Conservation (phyloP, 1,140 invertebrate genomes). For the Anastatus disparis region DNA sequence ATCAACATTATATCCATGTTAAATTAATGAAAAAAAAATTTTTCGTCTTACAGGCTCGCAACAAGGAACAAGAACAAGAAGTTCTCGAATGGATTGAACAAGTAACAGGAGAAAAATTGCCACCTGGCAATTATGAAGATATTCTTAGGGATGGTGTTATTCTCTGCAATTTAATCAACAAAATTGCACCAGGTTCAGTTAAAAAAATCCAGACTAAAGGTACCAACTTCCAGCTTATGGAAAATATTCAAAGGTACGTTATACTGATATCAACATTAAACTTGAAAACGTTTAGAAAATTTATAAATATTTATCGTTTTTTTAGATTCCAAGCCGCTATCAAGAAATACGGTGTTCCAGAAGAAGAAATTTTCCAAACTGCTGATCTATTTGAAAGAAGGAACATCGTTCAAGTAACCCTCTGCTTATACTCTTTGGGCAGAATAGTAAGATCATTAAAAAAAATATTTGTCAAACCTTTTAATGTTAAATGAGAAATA, state of each 20-base stretch:
- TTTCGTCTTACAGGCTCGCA: constrained; percentile 76
- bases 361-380: constrained; percentile 98
- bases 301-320: not conserved
- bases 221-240: constrained; percentile 98
- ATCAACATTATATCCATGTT: too few relatives aligned
- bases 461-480: too few relatives aligned
- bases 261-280: not conserved
- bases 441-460: constrained; percentile 80
- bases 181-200: constrained; percentile 91
- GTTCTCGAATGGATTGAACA: constrained; percentile 90
- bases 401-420: constrained; percentile 95
- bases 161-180: constrained; percentile 95
- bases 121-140: constrained; percentile 87
- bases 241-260: constrained; percentile 89
- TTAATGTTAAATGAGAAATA: too few relatives aligned
- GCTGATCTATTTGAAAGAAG: constrained; percentile 96
- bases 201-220: constrained; percentile 96
- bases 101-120: constrained; percentile 88
- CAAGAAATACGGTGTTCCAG: constrained; percentile 93
- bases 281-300: not conserved
- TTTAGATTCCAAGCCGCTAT: constrained; percentile 89
- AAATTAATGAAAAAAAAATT: constrained; percentile 15
- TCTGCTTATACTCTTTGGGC: constrained; percentile 88
- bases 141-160: constrained; percentile 91
- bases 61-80: constrained; percentile 92